A percentile compares a stretch with the other conserved stretches of the same genome.
phyloP scores from a whole-genome alignment of 2,888 invertebrate genomes.

The Archips crataeganus region DNA sequence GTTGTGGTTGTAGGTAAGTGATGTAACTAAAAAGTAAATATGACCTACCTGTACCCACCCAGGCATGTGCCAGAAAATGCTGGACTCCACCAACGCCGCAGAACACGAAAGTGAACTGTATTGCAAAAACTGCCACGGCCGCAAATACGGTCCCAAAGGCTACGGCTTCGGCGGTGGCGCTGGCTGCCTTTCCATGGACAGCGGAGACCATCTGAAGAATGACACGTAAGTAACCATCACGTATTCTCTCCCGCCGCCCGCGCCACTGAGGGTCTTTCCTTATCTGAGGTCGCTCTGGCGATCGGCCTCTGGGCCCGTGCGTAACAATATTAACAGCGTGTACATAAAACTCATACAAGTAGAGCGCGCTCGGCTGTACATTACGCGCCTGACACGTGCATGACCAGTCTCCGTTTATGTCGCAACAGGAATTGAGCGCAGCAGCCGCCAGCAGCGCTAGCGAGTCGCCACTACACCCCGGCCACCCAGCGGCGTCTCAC shows the following conservation, averaged over 20 bases:
- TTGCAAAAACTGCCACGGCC: slow-evolving; percentile 99
- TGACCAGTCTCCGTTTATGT: slow-evolving; percentile 86
- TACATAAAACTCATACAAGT: slow-evolving; percentile 82
- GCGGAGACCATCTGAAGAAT: slow-evolving; percentile 94
- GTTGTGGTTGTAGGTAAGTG: not conserved
- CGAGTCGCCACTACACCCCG: slow-evolving; percentile 80
- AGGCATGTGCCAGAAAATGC: slow-evolving; percentile 98
- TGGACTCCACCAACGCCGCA: slow-evolving; percentile 99
- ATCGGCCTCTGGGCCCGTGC: slow-evolving; percentile 82
- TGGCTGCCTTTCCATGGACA: slow-evolving; percentile 98
- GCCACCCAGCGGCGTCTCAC: slow-evolving; percentile 80
- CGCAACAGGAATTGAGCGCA: slow-evolving; percentile 84
- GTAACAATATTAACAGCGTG: slow-evolving; percentile 85
- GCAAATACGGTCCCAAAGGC: slow-evolving; percentile 99
- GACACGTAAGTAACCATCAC: slow-evolving; percentile 88
- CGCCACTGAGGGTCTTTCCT: slow-evolving; percentile 86
- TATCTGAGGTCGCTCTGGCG: slow-evolving; percentile 80
- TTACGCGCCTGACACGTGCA: slow-evolving; percentile 85
- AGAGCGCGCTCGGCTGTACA: slow-evolving; percentile 85
- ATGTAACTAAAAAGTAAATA: slow-evolving; percentile 11
- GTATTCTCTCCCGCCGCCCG: slow-evolving; percentile 80
- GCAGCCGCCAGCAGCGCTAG: slow-evolving; percentile 79
- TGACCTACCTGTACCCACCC: slow-evolving; percentile 43
- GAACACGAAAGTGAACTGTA: slow-evolving; percentile 98
- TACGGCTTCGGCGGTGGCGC: slow-evolving; percentile 99